These are phyloP conservation scores for Varanus salvator DNA, from an alignment of 2,113 vertebrate genomes.

Conservation along the genomic window DNA sequence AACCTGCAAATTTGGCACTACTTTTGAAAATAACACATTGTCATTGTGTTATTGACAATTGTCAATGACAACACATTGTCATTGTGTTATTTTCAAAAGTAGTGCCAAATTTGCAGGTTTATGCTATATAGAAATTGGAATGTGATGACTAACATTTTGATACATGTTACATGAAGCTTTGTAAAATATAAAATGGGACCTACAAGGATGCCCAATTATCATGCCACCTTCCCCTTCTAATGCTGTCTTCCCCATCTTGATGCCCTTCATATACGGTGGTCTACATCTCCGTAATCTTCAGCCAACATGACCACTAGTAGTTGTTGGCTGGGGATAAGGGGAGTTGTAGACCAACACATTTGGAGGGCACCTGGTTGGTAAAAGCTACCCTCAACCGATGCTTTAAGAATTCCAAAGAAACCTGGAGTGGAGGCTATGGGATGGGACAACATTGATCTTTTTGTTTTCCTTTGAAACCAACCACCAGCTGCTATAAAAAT, in stretches of 20 bases:
- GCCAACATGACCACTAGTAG: no score
- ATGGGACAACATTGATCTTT: background rate
- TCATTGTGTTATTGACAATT: no score
- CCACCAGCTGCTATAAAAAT: slow-evolving; percentile 11
- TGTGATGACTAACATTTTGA: background rate
- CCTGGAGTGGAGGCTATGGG: no score
- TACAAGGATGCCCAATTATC: background rate
- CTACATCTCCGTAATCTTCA: background rate
- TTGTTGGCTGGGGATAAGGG: background rate
- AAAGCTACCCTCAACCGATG: background rate
- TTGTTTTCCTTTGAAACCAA: background rate
- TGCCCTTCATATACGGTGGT: background rate
- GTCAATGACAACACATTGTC: no score
- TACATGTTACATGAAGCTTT: background rate
- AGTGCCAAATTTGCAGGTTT: background rate
- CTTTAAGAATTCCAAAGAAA: background rate
- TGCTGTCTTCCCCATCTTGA: background rate
- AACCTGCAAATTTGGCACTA: background rate
- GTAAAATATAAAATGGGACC: background rate
- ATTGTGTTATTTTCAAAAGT: background rate
- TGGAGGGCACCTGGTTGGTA: background rate
- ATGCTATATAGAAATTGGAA: background rate
- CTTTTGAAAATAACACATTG: background rate
- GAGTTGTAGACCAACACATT: background rate
- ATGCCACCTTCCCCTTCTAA: background rate